Evolutionary conservation across 1,140 invertebrate genomes (phyloP), one percentile per base, ranked within the genome.

Genomic region (Epicauta chinensis): DNA sequence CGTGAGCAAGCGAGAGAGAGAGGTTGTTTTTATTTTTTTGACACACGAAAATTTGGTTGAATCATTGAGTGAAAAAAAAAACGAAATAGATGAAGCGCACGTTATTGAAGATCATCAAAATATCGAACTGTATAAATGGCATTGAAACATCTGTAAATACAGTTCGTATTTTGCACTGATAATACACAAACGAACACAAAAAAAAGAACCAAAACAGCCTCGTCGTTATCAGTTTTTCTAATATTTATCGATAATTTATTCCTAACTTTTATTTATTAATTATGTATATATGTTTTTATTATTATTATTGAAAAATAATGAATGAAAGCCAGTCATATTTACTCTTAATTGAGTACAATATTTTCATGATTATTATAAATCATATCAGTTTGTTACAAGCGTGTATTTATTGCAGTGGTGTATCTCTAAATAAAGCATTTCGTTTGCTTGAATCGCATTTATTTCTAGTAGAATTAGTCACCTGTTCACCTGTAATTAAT

Each of bases 391-490:
- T 70, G 68, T 70, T 70, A 68, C 58, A 65, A 65, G 67, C 66
- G 67, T 70, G 67, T 70, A 69, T 67, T 23, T 68, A 68, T 64
- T 69, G 68, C 68, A 70, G 66, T 70, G 68, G 68, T 70, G 67
- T 70, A 70, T 64, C n/a, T n/a, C 64, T 70, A 70, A 23, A 70
- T 70, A 70, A 70, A 69, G 68, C 68, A 70, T 70, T 70, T 68
- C 60, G 63, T 70, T 70, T 70, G 68, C 68, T 70, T 70, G 59
- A 64, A 63, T 41, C 34, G n/a, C 5, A 10, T 10, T 36, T 12
- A 36, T 36, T 13, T 13, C 14, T 5, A 36, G n/a, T 12, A 15
- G 35, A 5, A 15, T 36, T 36, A 23, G 23, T 5, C 23, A 23
- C 23, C 23, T 23, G 23, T 16, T 36, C 35, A 36, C 5, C 30